Percentiles rank a stretch among this genome's conserved stretches.
Conservation (phyloP, 2,888 invertebrate species). For the Trissonchulus sp. region DNA sequence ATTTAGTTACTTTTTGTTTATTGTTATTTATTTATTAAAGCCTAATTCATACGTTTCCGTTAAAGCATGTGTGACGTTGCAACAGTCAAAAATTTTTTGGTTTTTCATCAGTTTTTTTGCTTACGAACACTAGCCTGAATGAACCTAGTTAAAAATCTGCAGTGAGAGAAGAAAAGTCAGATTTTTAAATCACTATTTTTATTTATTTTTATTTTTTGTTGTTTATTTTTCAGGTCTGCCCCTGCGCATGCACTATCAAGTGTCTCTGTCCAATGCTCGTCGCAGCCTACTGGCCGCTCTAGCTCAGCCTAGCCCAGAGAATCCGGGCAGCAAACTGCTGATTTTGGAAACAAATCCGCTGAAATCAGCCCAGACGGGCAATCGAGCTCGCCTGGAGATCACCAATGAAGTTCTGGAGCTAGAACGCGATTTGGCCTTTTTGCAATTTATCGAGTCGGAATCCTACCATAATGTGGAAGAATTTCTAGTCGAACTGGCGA, state of each 20-base stretch:
- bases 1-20: too few relatives aligned
- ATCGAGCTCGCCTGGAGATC: slow-evolving; percentile 37
- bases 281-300: slow-evolving; percentile 40
- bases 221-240: slow-evolving; percentile 44
- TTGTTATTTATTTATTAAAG: too few relatives aligned
- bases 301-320: too few relatives aligned
- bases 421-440: slow-evolving; percentile 45
- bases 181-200: too few relatives aligned
- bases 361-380: not conserved
- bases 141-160: too few relatives aligned
- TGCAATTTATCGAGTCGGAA: slow-evolving; percentile 48
- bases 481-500: slow-evolving; percentile 42
- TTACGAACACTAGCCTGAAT: too few relatives aligned
- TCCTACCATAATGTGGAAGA: slow-evolving; percentile 50
- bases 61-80: too few relatives aligned
- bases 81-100: too few relatives aligned
- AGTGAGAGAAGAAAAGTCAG: too few relatives aligned
- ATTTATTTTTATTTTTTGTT: too few relatives aligned
- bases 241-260: slow-evolving; percentile 45
- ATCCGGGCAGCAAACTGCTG: slow-evolving; percentile 35
- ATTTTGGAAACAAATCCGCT: slow-evolving; percentile 29
- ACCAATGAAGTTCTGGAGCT: slow-evolving; percentile 42
- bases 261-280: slow-evolving; percentile 46
- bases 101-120: too few relatives aligned
- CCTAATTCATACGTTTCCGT: too few relatives aligned